Percentiles rank a stretch among this genome's conserved stretches.
Conservation (phyloP, 2,888 invertebrate species). For the Apeira syringaria region DNA sequence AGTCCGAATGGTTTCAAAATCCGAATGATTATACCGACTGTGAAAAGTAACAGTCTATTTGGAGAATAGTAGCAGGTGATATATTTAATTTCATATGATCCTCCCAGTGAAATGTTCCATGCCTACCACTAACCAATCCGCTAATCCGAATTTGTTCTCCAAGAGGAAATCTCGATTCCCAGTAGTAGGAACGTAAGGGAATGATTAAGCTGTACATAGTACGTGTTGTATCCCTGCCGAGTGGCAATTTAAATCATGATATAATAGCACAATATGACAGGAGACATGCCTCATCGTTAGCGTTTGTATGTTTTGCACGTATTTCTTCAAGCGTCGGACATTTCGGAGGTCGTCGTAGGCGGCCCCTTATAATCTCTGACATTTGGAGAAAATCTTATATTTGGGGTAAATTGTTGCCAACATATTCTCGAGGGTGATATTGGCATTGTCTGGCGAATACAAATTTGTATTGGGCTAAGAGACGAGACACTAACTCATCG, state of each 20-base stretch:
- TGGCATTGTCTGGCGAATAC: conserved; percentile 12
- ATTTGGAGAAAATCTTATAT: conserved; percentile 16
- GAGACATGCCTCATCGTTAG: conserved; percentile 15
- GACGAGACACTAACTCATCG: background rate
- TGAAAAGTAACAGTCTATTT: too few species aligned
- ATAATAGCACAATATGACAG: conserved; percentile 12
- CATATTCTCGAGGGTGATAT: conserved; percentile 11
- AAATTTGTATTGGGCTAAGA: background rate
- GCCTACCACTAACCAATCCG: too few species aligned
- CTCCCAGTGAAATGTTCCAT: too few species aligned
- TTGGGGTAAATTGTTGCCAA: conserved; percentile 13
- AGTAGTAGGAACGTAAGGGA: too few species aligned
- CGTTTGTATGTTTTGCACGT: conserved; percentile 18
- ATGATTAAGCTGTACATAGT: too few species aligned
- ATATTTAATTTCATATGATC: too few species aligned
- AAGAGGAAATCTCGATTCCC: too few species aligned
- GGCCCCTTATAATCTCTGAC: conserved; percentile 20
- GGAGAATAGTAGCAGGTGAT: too few species aligned
- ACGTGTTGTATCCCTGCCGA: background rate
- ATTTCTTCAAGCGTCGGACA: conserved; percentile 17
- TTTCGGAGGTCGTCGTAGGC: conserved; percentile 19
- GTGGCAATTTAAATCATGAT: conserved; percentile 3
- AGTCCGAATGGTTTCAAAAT: too few species aligned
- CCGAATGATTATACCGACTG: too few species aligned
- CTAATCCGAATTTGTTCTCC: too few species aligned